A percentile compares a stretch with the other conserved stretches of the same genome.
phyloP scores from a whole-genome alignment of 1,140 invertebrate species.

The Drosophila ohnishii region DNA sequence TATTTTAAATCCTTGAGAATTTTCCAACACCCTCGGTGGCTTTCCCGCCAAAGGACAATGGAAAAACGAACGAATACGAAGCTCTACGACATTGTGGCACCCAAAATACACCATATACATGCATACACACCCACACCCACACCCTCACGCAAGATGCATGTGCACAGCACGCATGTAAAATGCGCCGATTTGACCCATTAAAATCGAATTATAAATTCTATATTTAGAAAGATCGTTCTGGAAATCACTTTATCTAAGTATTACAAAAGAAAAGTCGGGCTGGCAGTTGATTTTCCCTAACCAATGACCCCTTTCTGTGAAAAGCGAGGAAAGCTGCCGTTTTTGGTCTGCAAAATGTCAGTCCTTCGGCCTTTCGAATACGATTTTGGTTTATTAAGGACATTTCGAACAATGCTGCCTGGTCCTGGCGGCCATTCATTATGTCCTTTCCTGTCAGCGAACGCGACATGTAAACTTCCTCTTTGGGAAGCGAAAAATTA shows the following conservation, averaged over 20 bases:
- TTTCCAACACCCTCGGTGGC: neutral
- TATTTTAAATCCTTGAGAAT: neutral
- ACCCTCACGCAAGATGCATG: neutral
- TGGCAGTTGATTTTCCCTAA: too few species aligned
- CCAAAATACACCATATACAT: slow-evolving; percentile 8
- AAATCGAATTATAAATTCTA: slow-evolving; percentile 4
- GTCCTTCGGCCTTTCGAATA: neutral
- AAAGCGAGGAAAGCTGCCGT: slow-evolving; percentile 2
- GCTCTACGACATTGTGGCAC: neutral
- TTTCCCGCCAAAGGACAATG: neutral
- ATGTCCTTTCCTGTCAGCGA: neutral
- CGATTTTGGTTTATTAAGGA: slow-evolving; percentile 3
- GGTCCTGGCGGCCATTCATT: neutral
- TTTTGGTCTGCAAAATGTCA: neutral
- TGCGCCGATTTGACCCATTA: slow-evolving; percentile 12
- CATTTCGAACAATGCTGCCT: slow-evolving; percentile 1
- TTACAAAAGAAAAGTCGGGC: neutral
- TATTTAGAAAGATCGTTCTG: neutral
- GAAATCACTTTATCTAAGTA: neutral
- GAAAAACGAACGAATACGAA: neutral
- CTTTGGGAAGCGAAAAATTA: neutral
- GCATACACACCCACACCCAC: slow-evolving; percentile 1
- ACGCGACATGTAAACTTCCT: neutral
- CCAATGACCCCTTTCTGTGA: slow-evolving; percentile 2
- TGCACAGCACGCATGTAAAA: neutral